Evolutionary conservation across 2,113 vertebrate species (phyloP), one percentile per base, ranked within the genome.

Genomic region (Formicarius rufipectus): DNA sequence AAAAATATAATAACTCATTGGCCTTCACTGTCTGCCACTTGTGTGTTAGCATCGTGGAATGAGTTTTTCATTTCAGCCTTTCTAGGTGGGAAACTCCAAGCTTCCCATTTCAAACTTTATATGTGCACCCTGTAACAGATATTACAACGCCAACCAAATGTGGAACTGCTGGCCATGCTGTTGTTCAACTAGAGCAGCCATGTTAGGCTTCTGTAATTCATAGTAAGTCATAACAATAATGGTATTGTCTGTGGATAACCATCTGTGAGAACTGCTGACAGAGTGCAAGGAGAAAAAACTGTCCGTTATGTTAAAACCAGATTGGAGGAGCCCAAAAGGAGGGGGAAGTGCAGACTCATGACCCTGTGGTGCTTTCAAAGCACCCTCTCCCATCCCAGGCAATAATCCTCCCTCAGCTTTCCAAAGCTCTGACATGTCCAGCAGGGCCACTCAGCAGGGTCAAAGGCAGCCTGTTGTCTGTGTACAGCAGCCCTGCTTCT

Each of bases 31-130:
- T 23, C 20, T 77, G 13, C 24, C 30, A 42, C 52, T 63, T 92
- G 20, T 50, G 39, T 0, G 0, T 71, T 56, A 66, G n/a, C 63
- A 20, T 11, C 3, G 2, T 2, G 2, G 12, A 66, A 42, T 1
- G 1, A 49, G 14, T 27, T 73, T 42, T 58, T 67, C 8, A 18
- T 59, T 92, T 84, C 40, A 73, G 39, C 16, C 6, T 69, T 69
- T 27, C 44, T 37, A 84, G 20, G 25, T 28, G 49, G n/a, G 18
- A 82, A 84, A 37, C 4, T 17, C 74, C 69, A 60, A 33, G 50
- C 12, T 68, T 77, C 17, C 68, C 42, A 7, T 39, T 81, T 21
- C 19, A 52, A 63, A 66, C 27, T 33, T 87, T 27, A 55, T 49
- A 6, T 0, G 0, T 27, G 15, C 14, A 53, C 19, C 31, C 50